Conservation (phyloP, 2,113 vertebrate species). For the Orcinus orca region DNA sequence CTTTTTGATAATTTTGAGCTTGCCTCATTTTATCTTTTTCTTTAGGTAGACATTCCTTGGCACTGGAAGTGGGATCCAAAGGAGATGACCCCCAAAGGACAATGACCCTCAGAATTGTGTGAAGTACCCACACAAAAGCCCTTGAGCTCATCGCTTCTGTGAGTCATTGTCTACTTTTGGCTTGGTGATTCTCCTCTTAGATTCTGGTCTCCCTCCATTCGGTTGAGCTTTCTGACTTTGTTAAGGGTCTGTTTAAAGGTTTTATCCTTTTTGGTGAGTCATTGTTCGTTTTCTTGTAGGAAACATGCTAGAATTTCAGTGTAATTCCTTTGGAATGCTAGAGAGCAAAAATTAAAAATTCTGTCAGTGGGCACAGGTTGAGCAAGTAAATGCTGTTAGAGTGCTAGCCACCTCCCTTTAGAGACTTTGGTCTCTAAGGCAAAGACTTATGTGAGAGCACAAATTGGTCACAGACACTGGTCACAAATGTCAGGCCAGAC, state of each 20-base stretch:
- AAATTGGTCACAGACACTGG: too few relatives aligned
- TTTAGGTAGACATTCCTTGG: not conserved
- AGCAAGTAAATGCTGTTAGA: not conserved
- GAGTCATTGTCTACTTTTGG: not conserved
- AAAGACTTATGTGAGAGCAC: not conserved
- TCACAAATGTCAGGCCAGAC: not conserved
- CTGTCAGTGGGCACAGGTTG: not conserved
- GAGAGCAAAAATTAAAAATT: not conserved
- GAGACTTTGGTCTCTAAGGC: not conserved
- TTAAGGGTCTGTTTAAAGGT: not conserved
- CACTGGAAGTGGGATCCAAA: not conserved
- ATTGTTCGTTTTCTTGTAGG: not conserved
- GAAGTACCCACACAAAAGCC: accelerated
- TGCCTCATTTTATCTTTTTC: not conserved
- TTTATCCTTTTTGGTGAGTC: not conserved
- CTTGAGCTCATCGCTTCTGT: not conserved
- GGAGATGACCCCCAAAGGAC: not conserved
- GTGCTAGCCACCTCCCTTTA: not conserved
- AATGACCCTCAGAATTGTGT: not conserved
- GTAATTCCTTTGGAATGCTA: not conserved
- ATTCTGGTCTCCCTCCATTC: not conserved
- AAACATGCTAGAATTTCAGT: not conserved
- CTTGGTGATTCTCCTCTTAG: not conserved
- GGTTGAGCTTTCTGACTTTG: not conserved
- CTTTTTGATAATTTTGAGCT: not conserved